phyloP scores from a whole-genome alignment of 2,113 vertebrate species.

The Petaurus breviceps region DNA sequence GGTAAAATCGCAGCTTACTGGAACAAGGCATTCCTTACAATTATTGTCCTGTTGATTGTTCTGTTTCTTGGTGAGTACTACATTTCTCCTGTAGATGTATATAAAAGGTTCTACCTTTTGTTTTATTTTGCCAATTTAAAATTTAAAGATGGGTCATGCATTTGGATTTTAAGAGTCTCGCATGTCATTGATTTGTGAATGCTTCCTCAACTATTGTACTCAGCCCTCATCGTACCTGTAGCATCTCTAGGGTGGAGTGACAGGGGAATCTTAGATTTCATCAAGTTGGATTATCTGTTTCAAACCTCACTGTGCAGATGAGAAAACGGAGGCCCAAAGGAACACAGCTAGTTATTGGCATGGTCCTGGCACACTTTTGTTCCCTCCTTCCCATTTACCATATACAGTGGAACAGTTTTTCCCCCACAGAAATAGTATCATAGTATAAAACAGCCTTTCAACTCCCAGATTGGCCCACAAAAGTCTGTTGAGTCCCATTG shows the following conservation, averaged over 20 bases:
- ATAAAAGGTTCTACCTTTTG: neutral
- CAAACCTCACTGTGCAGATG: neutral
- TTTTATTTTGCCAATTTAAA: neutral
- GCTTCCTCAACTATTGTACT: neutral
- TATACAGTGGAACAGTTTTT: neutral
- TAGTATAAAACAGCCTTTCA: neutral
- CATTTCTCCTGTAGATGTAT: conserved; percentile 48
- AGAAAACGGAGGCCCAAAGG: neutral
- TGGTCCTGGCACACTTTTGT: neutral
- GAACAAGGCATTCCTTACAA: conserved; percentile 95
- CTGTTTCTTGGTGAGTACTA: conserved; percentile 93
- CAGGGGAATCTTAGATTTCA: neutral
- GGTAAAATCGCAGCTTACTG: conserved; percentile 90
- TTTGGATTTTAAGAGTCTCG: neutral
- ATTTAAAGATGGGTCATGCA: neutral
- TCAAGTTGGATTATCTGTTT: neutral
- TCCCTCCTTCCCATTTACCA: neutral
- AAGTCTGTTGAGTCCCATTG: neutral
- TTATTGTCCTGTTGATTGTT: conserved; percentile 93
- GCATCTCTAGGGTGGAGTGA: neutral
- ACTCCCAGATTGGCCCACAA: neutral
- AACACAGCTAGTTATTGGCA: neutral
- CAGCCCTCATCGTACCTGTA: neutral
- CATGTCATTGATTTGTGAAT: neutral
- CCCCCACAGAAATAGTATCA: neutral